Evolutionary conservation across 2,797 vertebrate species (phyloP).

Genomic region (Florisuga fusca): DNA sequence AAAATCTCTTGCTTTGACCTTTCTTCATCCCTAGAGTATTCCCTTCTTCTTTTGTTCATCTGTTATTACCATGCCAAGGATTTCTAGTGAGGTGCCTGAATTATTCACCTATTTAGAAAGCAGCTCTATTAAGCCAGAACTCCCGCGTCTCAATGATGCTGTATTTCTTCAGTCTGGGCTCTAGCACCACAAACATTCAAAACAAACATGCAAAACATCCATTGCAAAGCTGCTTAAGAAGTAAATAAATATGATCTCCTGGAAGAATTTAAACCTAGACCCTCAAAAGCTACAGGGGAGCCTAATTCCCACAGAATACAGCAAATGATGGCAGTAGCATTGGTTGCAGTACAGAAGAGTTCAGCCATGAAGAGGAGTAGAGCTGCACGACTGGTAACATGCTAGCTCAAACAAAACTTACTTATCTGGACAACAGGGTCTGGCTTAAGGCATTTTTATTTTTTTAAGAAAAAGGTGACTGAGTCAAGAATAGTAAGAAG

Average conservation of each 20-base stretch:
- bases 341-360: not conserved
- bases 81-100: not conserved
- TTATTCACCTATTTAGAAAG: not conserved
- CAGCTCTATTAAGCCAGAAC: not conserved
- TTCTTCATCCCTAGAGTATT: not conserved
- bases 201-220: too few relatives aligned
- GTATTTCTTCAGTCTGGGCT: not conserved
- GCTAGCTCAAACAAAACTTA: not conserved
- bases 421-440: not conserved
- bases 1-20: not conserved
- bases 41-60: not conserved
- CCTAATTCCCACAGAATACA: not conserved
- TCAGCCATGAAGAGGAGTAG: not conserved
- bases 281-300: rapidly evolving
- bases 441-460: not conserved
- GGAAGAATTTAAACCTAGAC: not conserved
- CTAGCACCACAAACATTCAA: not conserved
- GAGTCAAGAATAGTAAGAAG: not conserved
- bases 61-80: not conserved
- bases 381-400: not conserved
- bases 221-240: not conserved
- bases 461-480: not conserved
- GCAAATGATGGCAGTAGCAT: not conserved
- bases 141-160: not conserved
- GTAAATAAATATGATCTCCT: not conserved